These are phyloP conservation scores for Cantharis lateralis DNA, from an alignment of 2,888 invertebrate species.

Conservation along the genomic window DNA sequence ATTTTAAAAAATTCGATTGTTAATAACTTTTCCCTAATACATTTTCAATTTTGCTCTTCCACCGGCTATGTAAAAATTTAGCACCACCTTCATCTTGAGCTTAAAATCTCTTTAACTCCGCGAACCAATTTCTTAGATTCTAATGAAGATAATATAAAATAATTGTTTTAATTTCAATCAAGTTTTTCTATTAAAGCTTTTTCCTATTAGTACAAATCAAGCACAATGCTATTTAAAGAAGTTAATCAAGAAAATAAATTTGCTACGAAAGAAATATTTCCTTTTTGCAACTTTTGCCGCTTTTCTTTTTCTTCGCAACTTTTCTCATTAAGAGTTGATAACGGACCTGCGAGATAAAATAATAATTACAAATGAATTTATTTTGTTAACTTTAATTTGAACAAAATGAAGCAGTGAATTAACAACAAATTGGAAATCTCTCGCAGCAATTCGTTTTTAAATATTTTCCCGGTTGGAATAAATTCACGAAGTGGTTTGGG, in stretches of 20 bases:
- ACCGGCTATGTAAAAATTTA: not conserved
- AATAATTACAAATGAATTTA: conserved; percentile 36
- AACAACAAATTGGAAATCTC: conserved; percentile 26
- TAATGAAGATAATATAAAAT: not conserved
- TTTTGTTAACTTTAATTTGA: conserved; percentile 38
- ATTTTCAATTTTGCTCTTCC: not conserved
- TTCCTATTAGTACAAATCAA: conserved; percentile 25
- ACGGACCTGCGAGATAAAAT: conserved; percentile 42
- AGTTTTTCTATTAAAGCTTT: conserved; percentile 11
- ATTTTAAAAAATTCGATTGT: not conserved
- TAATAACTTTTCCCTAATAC: not conserved
- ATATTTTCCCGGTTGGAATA: not conserved
- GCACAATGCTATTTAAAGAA: conserved; percentile 37
- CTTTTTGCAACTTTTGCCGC: conserved; percentile 47
- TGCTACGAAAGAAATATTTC: conserved; percentile 43
- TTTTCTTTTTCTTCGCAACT: conserved; percentile 46
- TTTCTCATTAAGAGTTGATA: conserved; percentile 50
- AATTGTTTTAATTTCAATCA: conserved; percentile 9
- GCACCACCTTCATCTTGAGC: not conserved
- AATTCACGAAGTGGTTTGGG: not conserved
- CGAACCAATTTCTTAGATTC: not conserved
- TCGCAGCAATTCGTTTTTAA: not conserved
- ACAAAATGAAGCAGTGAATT: conserved; percentile 23
- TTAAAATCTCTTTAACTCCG: not conserved
- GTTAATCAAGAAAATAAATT: conserved; percentile 51